phyloP scores from a whole-genome alignment of 2,888 invertebrate genomes.

The Chironomus tentans region DNA sequence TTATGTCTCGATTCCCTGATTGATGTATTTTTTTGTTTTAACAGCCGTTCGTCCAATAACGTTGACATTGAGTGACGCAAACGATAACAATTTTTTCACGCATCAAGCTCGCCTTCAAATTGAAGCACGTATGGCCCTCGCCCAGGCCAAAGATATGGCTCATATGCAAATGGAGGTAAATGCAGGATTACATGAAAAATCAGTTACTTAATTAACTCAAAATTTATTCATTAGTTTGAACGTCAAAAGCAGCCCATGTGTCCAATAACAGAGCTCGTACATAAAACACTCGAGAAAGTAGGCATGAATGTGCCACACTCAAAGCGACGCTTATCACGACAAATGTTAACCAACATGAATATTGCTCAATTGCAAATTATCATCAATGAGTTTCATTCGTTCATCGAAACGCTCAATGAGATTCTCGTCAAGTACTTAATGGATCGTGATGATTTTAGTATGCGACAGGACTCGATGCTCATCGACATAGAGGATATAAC shows the following conservation, averaged over 20 bases:
- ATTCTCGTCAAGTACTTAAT: slow-evolving; percentile 79
- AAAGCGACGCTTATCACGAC: slow-evolving; percentile 71
- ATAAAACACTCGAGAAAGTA: slow-evolving; percentile 69
- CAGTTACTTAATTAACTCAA: too few species aligned
- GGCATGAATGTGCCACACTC: slow-evolving; percentile 75
- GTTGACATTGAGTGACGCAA: slow-evolving; percentile 43
- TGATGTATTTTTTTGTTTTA: slow-evolving; percentile 16
- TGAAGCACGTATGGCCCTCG: slow-evolving; percentile 77
- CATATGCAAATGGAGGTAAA: slow-evolving; percentile 80
- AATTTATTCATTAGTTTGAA: slow-evolving; percentile 42
- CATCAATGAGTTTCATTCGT: slow-evolving; percentile 87
- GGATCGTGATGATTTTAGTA: slow-evolving; percentile 90
- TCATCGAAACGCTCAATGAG: slow-evolving; percentile 88
- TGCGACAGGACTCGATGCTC: slow-evolving; percentile 96
- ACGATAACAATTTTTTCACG: slow-evolving; percentile 62
- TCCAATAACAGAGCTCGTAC: slow-evolving; percentile 79
- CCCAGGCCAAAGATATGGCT: slow-evolving; percentile 86
- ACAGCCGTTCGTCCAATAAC: slow-evolving; percentile 43
- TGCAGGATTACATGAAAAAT: slow-evolving; percentile 24
- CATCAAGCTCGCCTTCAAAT: slow-evolving; percentile 74
- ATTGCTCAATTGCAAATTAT: slow-evolving; percentile 85
- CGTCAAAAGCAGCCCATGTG: slow-evolving; percentile 62
- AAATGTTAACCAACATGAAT: slow-evolving; percentile 85
- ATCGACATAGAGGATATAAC: slow-evolving; percentile 96
- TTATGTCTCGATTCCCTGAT: background rate